Evolutionary conservation across 2,888 invertebrate species (phyloP).

Genomic region (Agrochola macilenta): DNA sequence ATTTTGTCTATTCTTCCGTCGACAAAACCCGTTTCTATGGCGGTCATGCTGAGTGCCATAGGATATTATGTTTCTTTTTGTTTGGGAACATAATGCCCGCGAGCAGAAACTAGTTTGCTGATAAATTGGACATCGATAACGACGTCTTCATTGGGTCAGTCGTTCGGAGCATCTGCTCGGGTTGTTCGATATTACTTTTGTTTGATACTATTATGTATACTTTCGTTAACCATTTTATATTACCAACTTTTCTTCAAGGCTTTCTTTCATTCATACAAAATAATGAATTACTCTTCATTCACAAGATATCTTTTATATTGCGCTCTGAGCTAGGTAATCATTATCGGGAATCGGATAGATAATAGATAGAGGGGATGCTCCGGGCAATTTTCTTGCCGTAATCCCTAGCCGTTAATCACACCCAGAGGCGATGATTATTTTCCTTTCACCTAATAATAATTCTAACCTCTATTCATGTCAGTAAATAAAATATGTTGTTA

Average conservation of each 20-base stretch:
- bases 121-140: not conserved
- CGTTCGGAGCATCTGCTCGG: not conserved
- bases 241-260: not conserved
- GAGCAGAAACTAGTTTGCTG: not conserved
- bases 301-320: not conserved
- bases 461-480: not conserved
- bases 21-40: too few relatives aligned
- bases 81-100: too few relatives aligned
- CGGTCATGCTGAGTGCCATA: too few relatives aligned
- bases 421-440: not conserved
- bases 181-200: not conserved
- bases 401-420: slow-evolving; percentile 9
- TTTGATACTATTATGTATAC: not conserved
- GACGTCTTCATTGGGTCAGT: not conserved
- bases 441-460: not conserved
- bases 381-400: slow-evolving; percentile 4
- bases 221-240: not conserved
- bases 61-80: not conserved
- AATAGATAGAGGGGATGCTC: slow-evolving; percentile 4
- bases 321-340: slow-evolving; percentile 3
- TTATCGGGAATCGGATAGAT: not conserved
- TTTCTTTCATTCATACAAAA: not conserved
- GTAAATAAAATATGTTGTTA: too few relatives aligned
- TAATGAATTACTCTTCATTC: not conserved
- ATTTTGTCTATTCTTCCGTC: too few relatives aligned